Evolutionary conservation across 2,888 invertebrate genomes (phyloP).

Genomic region (Conomelus anceps): DNA sequence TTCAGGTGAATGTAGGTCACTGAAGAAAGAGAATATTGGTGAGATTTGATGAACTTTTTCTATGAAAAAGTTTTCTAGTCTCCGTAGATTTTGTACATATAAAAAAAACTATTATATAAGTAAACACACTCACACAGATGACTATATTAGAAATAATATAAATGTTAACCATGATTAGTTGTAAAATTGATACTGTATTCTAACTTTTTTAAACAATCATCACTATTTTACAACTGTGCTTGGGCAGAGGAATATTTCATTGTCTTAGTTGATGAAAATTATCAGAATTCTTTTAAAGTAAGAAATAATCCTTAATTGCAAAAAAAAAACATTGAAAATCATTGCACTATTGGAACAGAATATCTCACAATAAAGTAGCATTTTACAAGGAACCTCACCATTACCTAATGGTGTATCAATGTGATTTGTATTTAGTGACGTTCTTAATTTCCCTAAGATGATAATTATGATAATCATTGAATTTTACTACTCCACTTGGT

Average conservation of each 20-base stretch:
- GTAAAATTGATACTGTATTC: neutral
- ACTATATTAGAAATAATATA: neutral
- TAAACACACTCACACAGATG: neutral
- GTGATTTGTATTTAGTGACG: no score
- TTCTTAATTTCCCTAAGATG: no score
- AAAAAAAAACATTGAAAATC: no score
- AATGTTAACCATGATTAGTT: neutral
- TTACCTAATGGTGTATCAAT: no score
- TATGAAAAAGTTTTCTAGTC: constrained; percentile 3
- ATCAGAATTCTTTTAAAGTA: no score
- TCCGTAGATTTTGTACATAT: neutral
- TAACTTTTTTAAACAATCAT: neutral
- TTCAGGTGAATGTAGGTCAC: neutral
- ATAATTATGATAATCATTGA: no score
- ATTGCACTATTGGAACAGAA: no score
- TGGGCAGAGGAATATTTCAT: neutral
- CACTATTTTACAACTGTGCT: neutral
- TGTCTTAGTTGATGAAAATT: neutral
- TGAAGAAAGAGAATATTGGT: neutral
- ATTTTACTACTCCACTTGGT: no score
- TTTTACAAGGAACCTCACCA: no score
- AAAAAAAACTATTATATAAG: neutral
- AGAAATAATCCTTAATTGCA: no score
- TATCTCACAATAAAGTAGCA: no score
- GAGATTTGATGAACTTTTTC: constrained; percentile 1